A percentile compares a stretch with the other conserved stretches of the same genome.
Conservation (phyloP, 2,797 vertebrate genomes). For the Octomys mimax region DNA sequence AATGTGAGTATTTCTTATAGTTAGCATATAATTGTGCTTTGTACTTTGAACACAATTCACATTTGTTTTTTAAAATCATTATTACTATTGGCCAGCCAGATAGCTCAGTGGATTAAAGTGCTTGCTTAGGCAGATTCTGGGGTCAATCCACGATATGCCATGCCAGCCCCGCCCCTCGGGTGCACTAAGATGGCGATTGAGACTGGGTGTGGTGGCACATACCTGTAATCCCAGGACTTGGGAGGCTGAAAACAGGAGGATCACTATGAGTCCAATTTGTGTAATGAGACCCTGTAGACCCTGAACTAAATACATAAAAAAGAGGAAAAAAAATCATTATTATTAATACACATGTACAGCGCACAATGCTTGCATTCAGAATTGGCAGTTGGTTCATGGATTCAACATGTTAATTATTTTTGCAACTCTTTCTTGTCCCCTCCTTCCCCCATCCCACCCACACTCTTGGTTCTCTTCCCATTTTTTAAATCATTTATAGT, state of each 20-base stretch:
- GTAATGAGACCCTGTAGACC: too few relatives aligned
- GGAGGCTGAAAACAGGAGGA: too few relatives aligned
- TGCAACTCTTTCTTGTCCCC: not conserved
- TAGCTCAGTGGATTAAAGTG: too few relatives aligned
- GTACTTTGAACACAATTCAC: not conserved
- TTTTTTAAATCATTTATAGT: not conserved
- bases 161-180: too few relatives aligned
- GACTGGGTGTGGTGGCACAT: too few relatives aligned
- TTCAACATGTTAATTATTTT: not conserved
- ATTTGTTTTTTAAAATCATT: not conserved
- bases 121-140: too few relatives aligned
- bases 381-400: not conserved
- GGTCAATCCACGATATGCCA: too few relatives aligned
- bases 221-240: too few relatives aligned
- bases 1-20: not conserved
- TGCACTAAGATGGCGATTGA: too few relatives aligned
- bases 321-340: not conserved
- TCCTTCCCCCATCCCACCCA: not conserved
- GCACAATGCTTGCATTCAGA: not conserved
- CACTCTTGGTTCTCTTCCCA: not conserved
- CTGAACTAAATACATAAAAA: too few relatives aligned
- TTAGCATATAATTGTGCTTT: not conserved
- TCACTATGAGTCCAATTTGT: too few relatives aligned
- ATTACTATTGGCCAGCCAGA: too few relatives aligned
- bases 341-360: not conserved